Base-by-base conservation (phyloP, 2,797 vertebrate species). In the Novumbra hubbsi region DNA sequence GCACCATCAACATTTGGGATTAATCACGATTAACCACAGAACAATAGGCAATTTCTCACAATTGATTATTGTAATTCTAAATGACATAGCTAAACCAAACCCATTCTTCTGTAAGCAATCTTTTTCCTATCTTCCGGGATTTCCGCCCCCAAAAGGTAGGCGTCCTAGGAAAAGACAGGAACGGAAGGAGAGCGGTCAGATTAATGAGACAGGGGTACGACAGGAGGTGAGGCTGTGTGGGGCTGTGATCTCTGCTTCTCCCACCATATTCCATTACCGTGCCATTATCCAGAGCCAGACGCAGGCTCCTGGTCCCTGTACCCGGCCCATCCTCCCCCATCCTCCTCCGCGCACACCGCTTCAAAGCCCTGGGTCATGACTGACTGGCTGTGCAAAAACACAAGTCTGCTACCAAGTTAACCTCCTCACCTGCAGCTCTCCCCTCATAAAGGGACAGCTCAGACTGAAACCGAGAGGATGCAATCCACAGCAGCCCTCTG, bases 231-330 rank as follows among this genome's bases (percentile, higher is more conserved):
- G 45, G 57, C 73, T 28, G 24, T 7, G 32, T 12, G 12, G 5
- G 21, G 67, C 50, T 63, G n/a, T 64, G 76, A 75, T 62, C 52
- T 73, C 71, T 30, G 63, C 57, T 70, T 64, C 38, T 68, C 60
- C 50, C 69, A 63, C 24, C 55, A 52, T 70, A 75, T 78, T 45
- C 76, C 77, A 81, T 82, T 80, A 84, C 5, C 41, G 38, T 34
- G 64, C 69, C 49, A 80, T 76, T 81, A 80, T 74, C 71, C n/a
- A 27, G 17, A 65, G 45, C n/a, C 45, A 74, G 45, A 52, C 7
- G 21, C 21, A 24, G 41, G n/a, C 21, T 12, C 28, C 30, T 24
- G 32, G 2, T 34, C 32, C 41, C 41, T 2, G 2, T 45, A 2
- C 41, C 41, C 41, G 41, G 41, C 41, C 41, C 9, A 7, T 45